Conservation (phyloP, 2,797 vertebrate genomes). For the Sebastes wilsoni region DNA sequence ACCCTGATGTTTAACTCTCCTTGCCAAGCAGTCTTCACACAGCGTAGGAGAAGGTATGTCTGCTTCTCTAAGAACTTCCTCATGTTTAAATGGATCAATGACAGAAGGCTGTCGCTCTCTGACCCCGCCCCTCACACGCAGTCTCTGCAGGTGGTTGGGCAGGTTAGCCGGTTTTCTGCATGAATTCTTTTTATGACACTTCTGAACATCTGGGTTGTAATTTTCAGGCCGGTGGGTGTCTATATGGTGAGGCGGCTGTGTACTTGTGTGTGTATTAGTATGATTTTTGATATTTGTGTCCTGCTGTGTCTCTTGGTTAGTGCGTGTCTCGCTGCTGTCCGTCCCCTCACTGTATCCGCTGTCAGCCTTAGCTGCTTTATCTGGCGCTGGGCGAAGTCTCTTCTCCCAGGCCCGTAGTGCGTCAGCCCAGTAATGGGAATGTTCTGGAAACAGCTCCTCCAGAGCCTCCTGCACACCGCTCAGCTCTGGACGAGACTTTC, state of each 20-base stretch:
- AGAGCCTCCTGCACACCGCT: constrained; percentile 87
- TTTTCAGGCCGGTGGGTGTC: constrained; percentile 24
- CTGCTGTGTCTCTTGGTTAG: constrained; percentile 8
- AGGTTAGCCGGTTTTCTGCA: constrained; percentile 52
- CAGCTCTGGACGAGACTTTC: constrained; percentile 87
- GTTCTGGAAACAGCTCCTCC: constrained; percentile 90
- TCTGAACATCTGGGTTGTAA: constrained; percentile 18
- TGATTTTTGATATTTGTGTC: constrained; percentile 34
- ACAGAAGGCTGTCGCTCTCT: constrained; percentile 44
- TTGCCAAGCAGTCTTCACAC: constrained; percentile 78
- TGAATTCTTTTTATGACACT: constrained; percentile 46
- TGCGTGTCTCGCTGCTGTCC: constrained; percentile 25
- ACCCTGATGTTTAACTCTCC: constrained; percentile 58
- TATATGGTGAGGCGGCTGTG: not conserved
- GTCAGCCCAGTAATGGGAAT: constrained; percentile 75
- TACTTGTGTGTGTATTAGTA: not conserved
- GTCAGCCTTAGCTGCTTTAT: constrained; percentile 85
- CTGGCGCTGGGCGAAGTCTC: constrained; percentile 80
- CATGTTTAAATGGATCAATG: constrained; percentile 58
- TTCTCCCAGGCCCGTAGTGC: constrained; percentile 83
- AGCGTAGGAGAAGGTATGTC: constrained; percentile 38
- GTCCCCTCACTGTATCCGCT: constrained; percentile 82
- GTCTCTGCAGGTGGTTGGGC: constrained; percentile 79
- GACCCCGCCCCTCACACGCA: constrained; percentile 56
- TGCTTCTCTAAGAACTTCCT: constrained; percentile 63